These are phyloP conservation scores for Oryzias melastigma DNA, from an alignment of 2,113 vertebrate genomes.

Conservation along the genomic window DNA sequence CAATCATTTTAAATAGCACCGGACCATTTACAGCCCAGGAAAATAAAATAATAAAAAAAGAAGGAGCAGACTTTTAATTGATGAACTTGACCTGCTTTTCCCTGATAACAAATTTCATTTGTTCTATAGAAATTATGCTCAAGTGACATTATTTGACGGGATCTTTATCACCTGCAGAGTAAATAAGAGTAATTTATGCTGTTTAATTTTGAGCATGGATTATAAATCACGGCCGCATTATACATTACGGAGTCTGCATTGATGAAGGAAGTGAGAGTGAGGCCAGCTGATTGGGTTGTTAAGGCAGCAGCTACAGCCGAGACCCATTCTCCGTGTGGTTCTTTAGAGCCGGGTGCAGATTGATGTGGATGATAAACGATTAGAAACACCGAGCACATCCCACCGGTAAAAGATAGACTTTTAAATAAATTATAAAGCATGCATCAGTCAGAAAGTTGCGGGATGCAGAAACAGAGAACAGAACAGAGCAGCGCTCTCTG, in stretches of 20 bases:
- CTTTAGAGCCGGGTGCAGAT: constrained; percentile 51
- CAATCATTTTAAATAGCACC: constrained; percentile 77
- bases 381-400: constrained; percentile 57
- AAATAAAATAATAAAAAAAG: constrained; percentile 29
- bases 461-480: constrained; percentile 53
- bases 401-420: constrained; percentile 61
- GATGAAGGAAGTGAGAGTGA: constrained; percentile 66
- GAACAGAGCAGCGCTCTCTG: constrained; percentile 58
- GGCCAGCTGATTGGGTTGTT: constrained; percentile 70
- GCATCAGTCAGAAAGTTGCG: constrained; percentile 53
- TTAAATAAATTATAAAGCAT: constrained; percentile 68
- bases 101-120: constrained; percentile 83
- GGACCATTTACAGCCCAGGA: constrained; percentile 62
- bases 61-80: constrained; percentile 77
- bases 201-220: constrained; percentile 75
- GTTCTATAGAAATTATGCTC: constrained; percentile 82
- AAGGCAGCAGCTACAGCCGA: constrained; percentile 59
- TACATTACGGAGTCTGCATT: constrained; percentile 68
- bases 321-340: constrained; percentile 59
- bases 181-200: constrained; percentile 85
- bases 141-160: constrained; percentile 82
- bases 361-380: constrained; percentile 68
- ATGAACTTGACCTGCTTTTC: constrained; percentile 82
- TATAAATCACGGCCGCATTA: constrained; percentile 77
- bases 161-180: constrained; percentile 83